Base-by-base conservation (phyloP, 2,888 invertebrate genomes). In the Idaea straminata region DNA sequence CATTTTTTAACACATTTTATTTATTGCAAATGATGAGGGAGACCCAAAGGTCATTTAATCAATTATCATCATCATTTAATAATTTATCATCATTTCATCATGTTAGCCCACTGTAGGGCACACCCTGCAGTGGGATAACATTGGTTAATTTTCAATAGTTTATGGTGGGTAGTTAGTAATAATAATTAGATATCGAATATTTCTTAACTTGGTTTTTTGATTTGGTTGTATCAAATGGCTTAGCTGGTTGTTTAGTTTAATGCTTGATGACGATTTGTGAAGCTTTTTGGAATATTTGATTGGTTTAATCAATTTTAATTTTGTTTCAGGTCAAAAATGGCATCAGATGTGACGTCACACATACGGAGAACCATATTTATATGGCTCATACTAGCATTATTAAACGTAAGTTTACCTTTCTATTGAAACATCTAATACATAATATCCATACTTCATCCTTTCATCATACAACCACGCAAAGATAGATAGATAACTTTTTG, bases 311-410 rank as follows among this genome's bases (percentile, higher is more conserved):
- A 58, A 59, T 59, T 60, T 5, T 59, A 61, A 66, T 59, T 75
- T 73, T 64, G 73, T 88, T 88, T 58, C 89, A 92, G 92, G 91
- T 90, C 83, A 76, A 87, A 85, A 82, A 92, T 92, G 92, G 87
- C 89, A 80, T 85, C 88, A 72, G 87, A 88, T 82, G 78, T 89
- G 72, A 83, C 87, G 74, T 86, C 91, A 78, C 85, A 88, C 69
- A 86, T 91, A 87, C 83, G 87, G 74, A 83, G 86, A 80, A 87
- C 88, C 70, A 83, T 89, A 73, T 81, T 88, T 69, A 74, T 91
- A 73, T 92, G 90, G 84, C 79, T 92, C 64, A 83, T 90, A 66
- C 77, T 92, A 78, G 87, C 90, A 71, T 82, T 91, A 80, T 80
- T 87, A 66, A 91, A 86, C 83, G 92, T 92, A 77, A 92, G 92